Evolutionary conservation across 2,113 vertebrate genomes (phyloP), one percentile per base, ranked within the genome.

Genomic region (Eurypyga helias): DNA sequence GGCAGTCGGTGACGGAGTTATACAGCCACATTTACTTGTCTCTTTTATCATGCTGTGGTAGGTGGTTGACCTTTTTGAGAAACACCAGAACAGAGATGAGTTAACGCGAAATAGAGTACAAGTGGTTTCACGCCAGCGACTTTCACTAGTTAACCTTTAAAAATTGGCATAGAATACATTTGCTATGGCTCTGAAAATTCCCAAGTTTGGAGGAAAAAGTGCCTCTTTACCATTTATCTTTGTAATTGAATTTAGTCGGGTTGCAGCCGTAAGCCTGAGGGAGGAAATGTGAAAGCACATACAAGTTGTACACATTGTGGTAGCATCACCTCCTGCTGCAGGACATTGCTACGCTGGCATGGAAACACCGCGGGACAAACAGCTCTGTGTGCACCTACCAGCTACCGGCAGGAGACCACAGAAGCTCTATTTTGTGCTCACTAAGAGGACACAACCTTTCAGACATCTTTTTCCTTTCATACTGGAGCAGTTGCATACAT

Each of bases 231-330:
- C 9, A 11, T 69, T 69, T 52, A 7, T 45, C 10, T 81, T 57
- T 43, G 20, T 9, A 9, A 11, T 16, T 38, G 46, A 67, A 43
- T 71, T 87, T 7, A 45, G 21, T 46, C 43, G 28, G 45, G 45
- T 45, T 45, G 45, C 45, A 45, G 45, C 49, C n/a, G 13, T 1
- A 2, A 83, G 58, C 49, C 14, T 6, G 29, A 77, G 28, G 31
- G 45, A 51, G 34, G 31, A 83, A 23, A 28, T 41, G 15, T 48
- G 17, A 43, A 57, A 57, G 29, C 78, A 36, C 4, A 13, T 7
- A 12, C 1, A 55, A 31, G 19, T 48, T 0, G 0, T 17, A 2
- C 11, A 16, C 20, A n/a, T 5, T 11, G 45, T 28, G 20, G 23
- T 16, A 33, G 33, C 45, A 36, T 51, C 93, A 33, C 31, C 60